Evolutionary conservation across 1,140 invertebrate species (phyloP).

Genomic region (Portunus trituberculatus): DNA sequence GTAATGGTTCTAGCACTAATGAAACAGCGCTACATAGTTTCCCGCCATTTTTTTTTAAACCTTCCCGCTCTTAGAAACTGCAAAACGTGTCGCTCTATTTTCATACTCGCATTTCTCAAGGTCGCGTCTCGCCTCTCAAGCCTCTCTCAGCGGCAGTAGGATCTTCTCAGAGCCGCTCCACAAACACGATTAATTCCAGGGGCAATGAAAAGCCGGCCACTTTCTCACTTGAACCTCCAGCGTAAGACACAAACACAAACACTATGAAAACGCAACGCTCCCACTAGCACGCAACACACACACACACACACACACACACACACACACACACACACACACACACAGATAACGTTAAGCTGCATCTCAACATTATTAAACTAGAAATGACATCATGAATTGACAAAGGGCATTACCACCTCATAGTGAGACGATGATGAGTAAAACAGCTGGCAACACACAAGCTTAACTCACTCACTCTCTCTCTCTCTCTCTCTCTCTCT

Average conservation of each 20-base stretch:
- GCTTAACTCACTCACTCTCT: neutral
- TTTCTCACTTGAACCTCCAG: neutral
- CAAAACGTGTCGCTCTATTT: neutral
- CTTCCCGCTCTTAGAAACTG: neutral
- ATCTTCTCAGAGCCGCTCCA: neutral
- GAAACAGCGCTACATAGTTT: too few relatives aligned
- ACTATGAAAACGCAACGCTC: too few relatives aligned
- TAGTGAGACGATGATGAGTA: neutral
- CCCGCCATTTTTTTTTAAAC: too few relatives aligned
- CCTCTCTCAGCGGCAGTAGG: neutral
- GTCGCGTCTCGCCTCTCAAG: neutral
- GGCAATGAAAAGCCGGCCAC: neutral
- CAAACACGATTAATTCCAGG: neutral
- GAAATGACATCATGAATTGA: too few relatives aligned
- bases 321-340: neutral
- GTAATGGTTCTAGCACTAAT: too few relatives aligned
- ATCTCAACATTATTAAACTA: neutral
- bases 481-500: neutral
- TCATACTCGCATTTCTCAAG: neutral
- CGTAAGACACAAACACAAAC: neutral
- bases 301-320: too few relatives aligned
- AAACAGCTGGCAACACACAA: neutral
- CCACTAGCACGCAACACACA: neutral
- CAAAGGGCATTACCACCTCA: neutral
- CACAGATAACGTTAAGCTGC: neutral